These are phyloP conservation scores for Corythornis madagascariensis DNA, from an alignment of 2,113 vertebrate genomes.

Conservation along the genomic window DNA sequence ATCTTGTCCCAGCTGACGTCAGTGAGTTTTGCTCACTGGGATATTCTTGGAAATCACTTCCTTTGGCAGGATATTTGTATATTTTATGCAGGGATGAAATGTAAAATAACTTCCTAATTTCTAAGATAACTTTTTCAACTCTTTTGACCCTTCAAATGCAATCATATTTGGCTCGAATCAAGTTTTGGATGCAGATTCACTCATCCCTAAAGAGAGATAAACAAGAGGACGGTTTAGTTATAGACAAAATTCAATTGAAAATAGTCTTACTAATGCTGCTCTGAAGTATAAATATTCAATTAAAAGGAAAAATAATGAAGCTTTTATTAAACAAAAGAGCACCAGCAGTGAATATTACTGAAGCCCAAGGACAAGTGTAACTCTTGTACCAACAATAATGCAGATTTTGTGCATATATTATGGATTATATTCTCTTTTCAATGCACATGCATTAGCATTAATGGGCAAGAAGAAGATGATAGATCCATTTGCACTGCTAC, in stretches of 20 bases:
- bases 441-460: slow-evolving; percentile 52
- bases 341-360: not conserved
- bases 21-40: not conserved
- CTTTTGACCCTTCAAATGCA: not conserved
- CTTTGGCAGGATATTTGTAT: not conserved
- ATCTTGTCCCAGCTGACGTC: not conserved
- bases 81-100: not conserved
- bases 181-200: not conserved
- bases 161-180: not conserved
- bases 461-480: slow-evolving; percentile 1
- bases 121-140: not conserved
- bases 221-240: not conserved
- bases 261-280: slow-evolving; percentile 16
- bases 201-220: not conserved
- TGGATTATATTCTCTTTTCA: slow-evolving; percentile 13
- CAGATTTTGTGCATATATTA: slow-evolving; percentile 36
- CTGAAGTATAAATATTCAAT: slow-evolving; percentile 56
- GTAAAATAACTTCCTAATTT: no score
- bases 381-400: slow-evolving; percentile 4
- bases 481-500: slow-evolving; percentile 35
- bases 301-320: slow-evolving; percentile 64
- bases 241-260: slow-evolving; percentile 12
- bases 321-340: slow-evolving; percentile 59
- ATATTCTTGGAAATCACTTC: not conserved
- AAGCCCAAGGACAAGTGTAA: slow-evolving; percentile 39